Conservation (phyloP, 2,888 invertebrate genomes). For the Eueremaeus valkanovi region DNA sequence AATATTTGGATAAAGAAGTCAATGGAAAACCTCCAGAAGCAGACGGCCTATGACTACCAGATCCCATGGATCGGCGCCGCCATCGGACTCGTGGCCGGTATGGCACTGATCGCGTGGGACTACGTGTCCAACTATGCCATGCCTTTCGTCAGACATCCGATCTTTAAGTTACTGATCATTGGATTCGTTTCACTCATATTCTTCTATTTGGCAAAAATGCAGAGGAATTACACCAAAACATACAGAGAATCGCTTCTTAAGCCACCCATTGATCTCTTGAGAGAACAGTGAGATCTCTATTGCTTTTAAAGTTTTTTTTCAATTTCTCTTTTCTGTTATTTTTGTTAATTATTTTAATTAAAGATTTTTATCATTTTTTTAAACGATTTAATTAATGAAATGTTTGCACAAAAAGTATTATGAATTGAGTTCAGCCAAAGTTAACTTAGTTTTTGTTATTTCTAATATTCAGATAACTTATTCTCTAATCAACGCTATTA, state of each 20-base stretch:
- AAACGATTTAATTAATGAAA: too few species aligned
- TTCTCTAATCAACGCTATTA: too few species aligned
- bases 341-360: too few species aligned
- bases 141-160: slow-evolving; percentile 61
- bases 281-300: too few species aligned
- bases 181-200: slow-evolving; percentile 65
- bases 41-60: slow-evolving; percentile 62
- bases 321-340: too few species aligned
- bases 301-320: too few species aligned
- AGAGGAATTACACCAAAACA: slow-evolving; percentile 58
- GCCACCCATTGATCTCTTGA: slow-evolving; percentile 56
- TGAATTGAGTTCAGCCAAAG: too few species aligned
- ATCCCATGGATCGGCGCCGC: slow-evolving; percentile 71
- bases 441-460: too few species aligned
- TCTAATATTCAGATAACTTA: too few species aligned
- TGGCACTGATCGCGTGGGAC: slow-evolving; percentile 65
- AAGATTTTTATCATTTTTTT: too few species aligned
- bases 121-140: slow-evolving; percentile 53
- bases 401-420: too few species aligned
- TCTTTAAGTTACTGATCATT: slow-evolving; percentile 67
- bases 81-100: slow-evolving; percentile 66
- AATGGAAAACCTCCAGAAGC: slow-evolving; percentile 62
- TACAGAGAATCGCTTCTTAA: slow-evolving; percentile 58
- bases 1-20: slow-evolving; percentile 63
- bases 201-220: slow-evolving; percentile 61